phyloP scores from a whole-genome alignment of 2,113 vertebrate species.

The Mionectes macconnelli region DNA sequence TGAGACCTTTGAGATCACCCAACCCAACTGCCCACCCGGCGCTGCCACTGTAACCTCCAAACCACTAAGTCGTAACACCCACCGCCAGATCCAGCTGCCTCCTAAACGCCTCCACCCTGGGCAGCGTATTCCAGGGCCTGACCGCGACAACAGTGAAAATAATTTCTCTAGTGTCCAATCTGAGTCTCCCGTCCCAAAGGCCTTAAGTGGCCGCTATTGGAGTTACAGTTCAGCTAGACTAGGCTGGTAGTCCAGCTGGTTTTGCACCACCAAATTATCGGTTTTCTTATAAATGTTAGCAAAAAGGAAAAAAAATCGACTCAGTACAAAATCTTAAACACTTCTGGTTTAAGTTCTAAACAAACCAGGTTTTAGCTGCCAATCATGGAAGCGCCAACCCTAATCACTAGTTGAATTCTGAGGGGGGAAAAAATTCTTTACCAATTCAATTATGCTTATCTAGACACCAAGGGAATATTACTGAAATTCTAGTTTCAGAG shows the following conservation, averaged over 20 bases:
- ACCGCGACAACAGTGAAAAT: not conserved
- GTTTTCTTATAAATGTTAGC: not conserved
- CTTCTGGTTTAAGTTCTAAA: too few relatives aligned
- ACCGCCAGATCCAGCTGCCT: not conserved
- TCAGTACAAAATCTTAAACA: not conserved
- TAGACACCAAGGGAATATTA: not conserved
- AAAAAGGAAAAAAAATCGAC: accelerated
- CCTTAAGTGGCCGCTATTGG: not conserved
- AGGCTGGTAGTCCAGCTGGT: accelerated
- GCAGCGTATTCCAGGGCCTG: not conserved
- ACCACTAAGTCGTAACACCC: not conserved
- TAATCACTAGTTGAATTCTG: not conserved
- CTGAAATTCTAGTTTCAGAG: not conserved
- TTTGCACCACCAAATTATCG: accelerated
- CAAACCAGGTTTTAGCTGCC: not conserved
- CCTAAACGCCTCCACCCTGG: not conserved
- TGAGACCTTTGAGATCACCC: not conserved
- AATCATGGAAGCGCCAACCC: accelerated
- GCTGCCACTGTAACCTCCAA: not conserved
- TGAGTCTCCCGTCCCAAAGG: not conserved
- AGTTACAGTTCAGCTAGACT: too few relatives aligned
- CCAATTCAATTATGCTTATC: not conserved
- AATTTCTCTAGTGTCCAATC: not conserved
- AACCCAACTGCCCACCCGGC: not conserved
- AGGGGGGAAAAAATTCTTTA: accelerated